These are phyloP conservation scores for Melanargia galathea DNA, from an alignment of 2,888 invertebrate genomes.

Conservation along the genomic window DNA sequence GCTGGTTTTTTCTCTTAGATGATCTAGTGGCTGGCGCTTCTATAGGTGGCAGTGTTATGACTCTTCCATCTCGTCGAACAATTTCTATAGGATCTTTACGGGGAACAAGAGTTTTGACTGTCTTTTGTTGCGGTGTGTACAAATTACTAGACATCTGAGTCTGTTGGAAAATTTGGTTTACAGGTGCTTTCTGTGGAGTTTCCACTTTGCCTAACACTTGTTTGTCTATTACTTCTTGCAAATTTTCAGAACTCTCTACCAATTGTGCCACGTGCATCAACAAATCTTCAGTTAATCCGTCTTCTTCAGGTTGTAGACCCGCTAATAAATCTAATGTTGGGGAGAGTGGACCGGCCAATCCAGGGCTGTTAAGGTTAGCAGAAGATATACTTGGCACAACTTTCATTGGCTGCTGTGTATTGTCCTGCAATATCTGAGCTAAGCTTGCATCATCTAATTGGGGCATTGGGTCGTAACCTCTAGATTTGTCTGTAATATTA, in stretches of 20 bases:
- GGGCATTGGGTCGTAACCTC: slow-evolving; percentile 70
- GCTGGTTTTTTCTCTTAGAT: slow-evolving; percentile 84
- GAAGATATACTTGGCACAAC: slow-evolving; percentile 59
- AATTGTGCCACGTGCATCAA: slow-evolving; percentile 88
- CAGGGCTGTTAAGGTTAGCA: slow-evolving; percentile 69
- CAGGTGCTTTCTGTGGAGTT: slow-evolving; percentile 50
- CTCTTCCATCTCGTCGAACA: slow-evolving; percentile 87
- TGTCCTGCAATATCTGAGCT: slow-evolving; percentile 76
- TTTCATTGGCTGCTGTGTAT: slow-evolving; percentile 58
- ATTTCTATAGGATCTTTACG: slow-evolving; percentile 87
- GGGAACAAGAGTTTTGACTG: slow-evolving; percentile 55
- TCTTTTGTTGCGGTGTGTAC: slow-evolving; percentile 60
- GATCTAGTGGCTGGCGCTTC: slow-evolving; percentile 91
- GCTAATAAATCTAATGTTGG: slow-evolving; percentile 82
- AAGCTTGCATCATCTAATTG: slow-evolving; percentile 77
- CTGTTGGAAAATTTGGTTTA: slow-evolving; percentile 49
- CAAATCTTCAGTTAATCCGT: slow-evolving; percentile 86
- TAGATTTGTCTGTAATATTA: slow-evolving; percentile 56
- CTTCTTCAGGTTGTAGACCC: slow-evolving; percentile 84
- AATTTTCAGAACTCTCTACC: slow-evolving; percentile 85
- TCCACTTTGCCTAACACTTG: slow-evolving; percentile 81
- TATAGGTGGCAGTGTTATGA: slow-evolving; percentile 90
- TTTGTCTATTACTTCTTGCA: slow-evolving; percentile 88
- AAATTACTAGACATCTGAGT: slow-evolving; percentile 46
- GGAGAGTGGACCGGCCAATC: slow-evolving; percentile 80